Evolutionary conservation across 2,113 vertebrate species (phyloP), one percentile per base, ranked within the genome.

Genomic region (Dipodomys spectabilis): DNA sequence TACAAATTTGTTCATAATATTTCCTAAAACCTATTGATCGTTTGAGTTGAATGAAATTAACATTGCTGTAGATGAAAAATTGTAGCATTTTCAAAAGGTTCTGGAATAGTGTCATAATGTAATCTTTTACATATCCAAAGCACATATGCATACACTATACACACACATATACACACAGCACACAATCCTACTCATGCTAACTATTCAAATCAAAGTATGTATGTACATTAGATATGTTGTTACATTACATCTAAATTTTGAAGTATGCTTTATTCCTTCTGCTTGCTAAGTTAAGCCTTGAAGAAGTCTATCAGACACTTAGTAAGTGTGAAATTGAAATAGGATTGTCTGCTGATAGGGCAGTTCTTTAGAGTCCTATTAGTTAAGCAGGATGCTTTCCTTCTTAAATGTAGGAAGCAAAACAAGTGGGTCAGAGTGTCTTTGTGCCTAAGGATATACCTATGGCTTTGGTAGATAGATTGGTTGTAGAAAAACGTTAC

Each of bases 311-410:
- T 30, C 13, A 32, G 32, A 30, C 28, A 44, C 3, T 13, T 0
- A 10, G 0, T 22, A 49, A 67, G 10, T 62, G 35, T 67, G 23
- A 62, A 62, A 45, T n/a, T 82, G 67, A 68, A 22, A 30, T 27
- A 35, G 4, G 16, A 5, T 39, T 74, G 60, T 75, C 28, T 3
- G 13, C 10, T 82, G 23, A 9, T 18, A 22, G 9, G 5, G 12
- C 2, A 35, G 6, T 19, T 7, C 28, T 77, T 0, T 0, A 15
- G 2, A 23, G 23, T 67, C 45, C 11, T 2, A 25, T n/a, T 9
- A 62, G 13, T 13, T 25, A n/a, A 65, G 12, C 16, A 12, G 27
- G 35, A 2, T 35, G 12, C 16, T 67, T 9, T 53, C 8, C 5
- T 88, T 23, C 0, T n/a, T 64, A 45, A 3, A 49, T 7, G 32